Base-by-base conservation (phyloP, 2,797 vertebrate genomes). In the Coilia nasus region DNA sequence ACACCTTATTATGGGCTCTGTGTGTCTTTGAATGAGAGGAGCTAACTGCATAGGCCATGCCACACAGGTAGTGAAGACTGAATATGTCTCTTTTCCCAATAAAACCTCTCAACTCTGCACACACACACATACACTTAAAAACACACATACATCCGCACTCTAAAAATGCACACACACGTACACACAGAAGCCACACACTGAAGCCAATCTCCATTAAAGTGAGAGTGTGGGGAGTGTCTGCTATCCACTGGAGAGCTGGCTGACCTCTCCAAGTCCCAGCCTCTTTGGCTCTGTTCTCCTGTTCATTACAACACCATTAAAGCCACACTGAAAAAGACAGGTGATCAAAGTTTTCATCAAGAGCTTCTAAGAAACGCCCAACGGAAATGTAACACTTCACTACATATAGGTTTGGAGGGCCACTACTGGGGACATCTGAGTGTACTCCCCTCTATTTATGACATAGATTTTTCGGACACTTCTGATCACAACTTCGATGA, bases 21-120 rank as follows among this genome's bases (percentile, higher is more conserved):
- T 96, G 88, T 96, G n/a, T 62, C 59, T 59, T 59, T 62, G 97
- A 25, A 92, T 88, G 86, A 92, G 91, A 41, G 35, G 91, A 93
- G 83, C 97, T 97, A 85, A 88, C 93, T 90, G 47, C 10, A 59
- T 12, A 41, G 31, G 23, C 54, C 1, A 25, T 25, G 1, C 84
- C 23, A 81, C 2, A 75, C 7, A 25, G 9, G 75, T n/a, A 56
- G 1, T 31, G 19, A 64, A 64, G 23, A 28, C 10, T 54, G 50
- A 54, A 54, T 12, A 11, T 50, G 6, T 12, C 47, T 12, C 47
- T n/a, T n/a, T 3, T 60, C 6, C n/a, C 11, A n/a, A n/a, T n/a
- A n/a, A n/a, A n/a, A n/a, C 41, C 35, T 41, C 46, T 11, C 17
- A 17, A 3, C 28, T n/a, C 11, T 50, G 57, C 60, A 11, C 60